These are phyloP conservation scores for Drosophila quinaria DNA, from an alignment of 2,888 invertebrate genomes.

Conservation along the genomic window DNA sequence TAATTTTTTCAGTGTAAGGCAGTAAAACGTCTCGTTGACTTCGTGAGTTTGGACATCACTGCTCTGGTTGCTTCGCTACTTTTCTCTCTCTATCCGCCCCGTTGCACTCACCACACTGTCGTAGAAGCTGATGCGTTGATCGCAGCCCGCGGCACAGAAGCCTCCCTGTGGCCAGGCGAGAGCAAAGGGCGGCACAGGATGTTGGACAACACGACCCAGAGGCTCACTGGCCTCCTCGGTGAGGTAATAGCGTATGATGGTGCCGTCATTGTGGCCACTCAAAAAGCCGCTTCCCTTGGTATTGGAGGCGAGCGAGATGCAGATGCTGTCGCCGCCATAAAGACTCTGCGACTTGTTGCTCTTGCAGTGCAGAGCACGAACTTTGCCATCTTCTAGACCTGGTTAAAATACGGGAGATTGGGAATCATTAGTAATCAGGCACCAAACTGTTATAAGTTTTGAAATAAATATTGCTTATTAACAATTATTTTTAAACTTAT, in stretches of 20 bases:
- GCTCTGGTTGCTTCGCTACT: too few relatives aligned
- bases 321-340: constrained; percentile 94
- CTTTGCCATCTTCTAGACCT: constrained; percentile 92
- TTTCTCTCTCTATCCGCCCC: too few relatives aligned
- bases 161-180: constrained; percentile 92
- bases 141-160: constrained; percentile 96
- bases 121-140: constrained; percentile 95
- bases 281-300: constrained; percentile 92
- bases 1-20: too few relatives aligned
- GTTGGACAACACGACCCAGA: constrained; percentile 90
- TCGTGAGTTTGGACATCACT: too few relatives aligned
- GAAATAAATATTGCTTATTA: too few relatives aligned
- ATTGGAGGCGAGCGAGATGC: constrained; percentile 92
- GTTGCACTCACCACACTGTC: constrained; percentile 88
- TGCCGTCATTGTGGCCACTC: constrained; percentile 97
- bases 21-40: too few relatives aligned
- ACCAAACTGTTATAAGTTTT: too few relatives aligned
- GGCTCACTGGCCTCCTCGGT: constrained; percentile 88
- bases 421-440: too few relatives aligned
- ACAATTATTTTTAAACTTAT: too few relatives aligned
- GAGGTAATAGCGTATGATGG: constrained; percentile 91
- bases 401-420: neutral
- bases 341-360: constrained; percentile 97
- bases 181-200: constrained; percentile 95
- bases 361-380: constrained; percentile 92